Percentiles rank a stretch among this genome's conserved stretches.
These are phyloP conservation scores for Pseudoips prasinana DNA, from an alignment of 2,888 invertebrate genomes.

Conservation along the genomic window DNA sequence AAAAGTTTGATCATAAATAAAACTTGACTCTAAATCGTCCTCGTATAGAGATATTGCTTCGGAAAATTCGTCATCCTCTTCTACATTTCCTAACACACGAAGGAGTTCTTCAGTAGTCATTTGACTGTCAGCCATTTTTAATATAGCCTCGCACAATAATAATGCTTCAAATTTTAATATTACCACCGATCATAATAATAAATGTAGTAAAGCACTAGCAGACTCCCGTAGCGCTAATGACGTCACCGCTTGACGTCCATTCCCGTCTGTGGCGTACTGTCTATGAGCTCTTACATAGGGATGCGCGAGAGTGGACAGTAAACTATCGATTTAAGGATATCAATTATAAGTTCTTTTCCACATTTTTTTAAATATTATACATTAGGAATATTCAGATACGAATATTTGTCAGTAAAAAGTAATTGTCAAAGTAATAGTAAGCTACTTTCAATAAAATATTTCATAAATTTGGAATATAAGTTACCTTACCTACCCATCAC, in stretches of 20 bases:
- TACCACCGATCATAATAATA: constrained; percentile 16
- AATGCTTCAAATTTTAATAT: constrained; percentile 11
- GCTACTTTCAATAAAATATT: constrained; percentile 9
- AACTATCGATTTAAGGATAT: constrained; percentile 9
- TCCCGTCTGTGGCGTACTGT: constrained; percentile 12
- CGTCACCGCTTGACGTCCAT: constrained; percentile 12
- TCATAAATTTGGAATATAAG: constrained; percentile 5
- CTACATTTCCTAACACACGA: constrained; percentile 13
- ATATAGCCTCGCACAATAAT: constrained; percentile 13
- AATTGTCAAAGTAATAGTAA: constrained; percentile 4
- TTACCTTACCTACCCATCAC: constrained; percentile 10
- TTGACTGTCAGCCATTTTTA: constrained; percentile 12
- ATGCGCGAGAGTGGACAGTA: constrained; percentile 10
- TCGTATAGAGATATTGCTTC: constrained; percentile 10
- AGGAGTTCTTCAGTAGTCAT: constrained; percentile 16
- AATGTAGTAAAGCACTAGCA: constrained; percentile 14
- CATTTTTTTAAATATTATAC: constrained; percentile 4
- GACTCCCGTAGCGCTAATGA: constrained; percentile 14
- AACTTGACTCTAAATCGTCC: constrained; percentile 10
- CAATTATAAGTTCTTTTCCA: constrained; percentile 7
- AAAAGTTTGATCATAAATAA: constrained; percentile 9
- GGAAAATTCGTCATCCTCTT: constrained; percentile 8
- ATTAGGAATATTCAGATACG: constrained; percentile 4
- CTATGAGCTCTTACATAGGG: constrained; percentile 5
- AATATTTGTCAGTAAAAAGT: constrained; percentile 4